These are phyloP conservation scores for Pimpla rufipes DNA, from an alignment of 2,888 invertebrate species.

Conservation along the genomic window DNA sequence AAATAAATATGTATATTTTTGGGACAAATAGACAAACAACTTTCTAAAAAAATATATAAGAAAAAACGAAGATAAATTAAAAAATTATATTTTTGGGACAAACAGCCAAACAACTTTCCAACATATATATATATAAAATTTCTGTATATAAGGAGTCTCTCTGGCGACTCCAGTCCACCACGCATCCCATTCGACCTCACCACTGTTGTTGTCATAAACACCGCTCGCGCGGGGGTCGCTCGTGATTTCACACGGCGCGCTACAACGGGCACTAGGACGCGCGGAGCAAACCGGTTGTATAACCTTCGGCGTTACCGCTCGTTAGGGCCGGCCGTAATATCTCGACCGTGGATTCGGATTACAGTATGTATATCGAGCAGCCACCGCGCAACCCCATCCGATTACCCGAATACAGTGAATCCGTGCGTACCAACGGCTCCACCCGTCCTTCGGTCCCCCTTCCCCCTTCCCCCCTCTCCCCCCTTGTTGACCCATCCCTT, in stretches of 20 bases:
- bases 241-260: background rate
- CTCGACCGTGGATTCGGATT: constrained; percentile 14
- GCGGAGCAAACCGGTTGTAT: constrained; percentile 34
- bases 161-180: too few relatives aligned
- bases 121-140: too few relatives aligned
- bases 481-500: too few relatives aligned
- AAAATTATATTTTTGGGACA: too few relatives aligned
- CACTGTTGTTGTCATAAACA: background rate
- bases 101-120: too few relatives aligned
- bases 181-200: background rate
- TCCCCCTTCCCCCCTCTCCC: too few relatives aligned
- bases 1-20: too few relatives aligned
- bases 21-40: too few relatives aligned
- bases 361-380: background rate
- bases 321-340: constrained; percentile 36
- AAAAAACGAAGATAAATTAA: too few relatives aligned
- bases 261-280: background rate
- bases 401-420: constrained; percentile 3
- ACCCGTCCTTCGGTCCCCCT: background rate
- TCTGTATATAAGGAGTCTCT: too few relatives aligned
- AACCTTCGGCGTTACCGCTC: constrained; percentile 26
- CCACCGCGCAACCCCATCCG: background rate
- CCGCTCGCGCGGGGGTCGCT: too few relatives aligned
- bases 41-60: too few relatives aligned
- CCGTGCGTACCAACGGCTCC: background rate